Conservation (phyloP, 2,888 invertebrate species). For the Xylota segnis region DNA sequence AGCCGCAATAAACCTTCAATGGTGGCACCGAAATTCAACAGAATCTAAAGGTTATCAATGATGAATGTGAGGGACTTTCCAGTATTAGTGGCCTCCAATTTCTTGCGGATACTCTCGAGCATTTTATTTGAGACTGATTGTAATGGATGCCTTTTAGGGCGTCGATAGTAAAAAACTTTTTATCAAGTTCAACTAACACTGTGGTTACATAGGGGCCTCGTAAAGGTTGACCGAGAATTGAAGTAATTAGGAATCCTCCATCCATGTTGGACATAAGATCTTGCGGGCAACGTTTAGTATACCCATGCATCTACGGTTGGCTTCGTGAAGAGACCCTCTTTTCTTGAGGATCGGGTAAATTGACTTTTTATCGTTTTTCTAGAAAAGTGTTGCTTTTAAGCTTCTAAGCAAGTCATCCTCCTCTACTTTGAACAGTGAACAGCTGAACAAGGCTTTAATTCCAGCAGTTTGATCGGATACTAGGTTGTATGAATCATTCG, state of each 20-base stretch:
- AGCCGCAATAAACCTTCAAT: constrained; percentile 80
- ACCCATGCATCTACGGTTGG: too few relatives aligned
- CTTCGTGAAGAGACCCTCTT: too few relatives aligned
- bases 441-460: too few relatives aligned
- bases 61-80: constrained; percentile 86
- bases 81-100: constrained; percentile 75
- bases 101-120: constrained; percentile 79
- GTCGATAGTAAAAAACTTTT: constrained; percentile 86
- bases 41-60: constrained; percentile 90
- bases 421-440: too few relatives aligned
- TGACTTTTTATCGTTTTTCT: too few relatives aligned
- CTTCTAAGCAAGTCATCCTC: too few relatives aligned
- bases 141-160: constrained; percentile 85
- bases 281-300: too few relatives aligned
- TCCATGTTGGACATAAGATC: constrained; percentile 89
- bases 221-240: constrained; percentile 87
- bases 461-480: too few relatives aligned
- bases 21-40: constrained; percentile 87
- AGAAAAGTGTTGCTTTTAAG: too few relatives aligned
- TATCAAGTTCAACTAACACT: constrained; percentile 87
- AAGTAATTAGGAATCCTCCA: constrained; percentile 89
- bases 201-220: constrained; percentile 86
- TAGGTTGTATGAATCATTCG: too few relatives aligned
- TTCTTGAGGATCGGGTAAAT: too few relatives aligned
- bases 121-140: constrained; percentile 83